Evolutionary conservation across 1,140 invertebrate genomes (phyloP).

Genomic region (Plectus sambesii): DNA sequence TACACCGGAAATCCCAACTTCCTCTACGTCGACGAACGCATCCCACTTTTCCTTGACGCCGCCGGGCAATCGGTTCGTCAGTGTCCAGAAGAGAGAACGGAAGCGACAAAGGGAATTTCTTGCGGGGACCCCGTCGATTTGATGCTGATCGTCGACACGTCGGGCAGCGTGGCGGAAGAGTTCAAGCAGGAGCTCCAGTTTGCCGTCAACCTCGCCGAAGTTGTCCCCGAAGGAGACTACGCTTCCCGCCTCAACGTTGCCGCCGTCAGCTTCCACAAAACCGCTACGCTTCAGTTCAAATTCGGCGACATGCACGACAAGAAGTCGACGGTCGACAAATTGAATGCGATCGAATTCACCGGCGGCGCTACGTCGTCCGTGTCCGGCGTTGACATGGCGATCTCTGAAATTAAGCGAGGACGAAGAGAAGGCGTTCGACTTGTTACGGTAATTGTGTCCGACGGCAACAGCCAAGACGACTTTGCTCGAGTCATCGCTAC

Average conservation of each 20-base stretch:
- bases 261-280: conserved; percentile 11
- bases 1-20: conserved; percentile 20
- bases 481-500: too few species aligned
- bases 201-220: conserved; percentile 27
- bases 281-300: neutral
- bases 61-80: neutral
- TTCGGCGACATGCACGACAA: conserved; percentile 5
- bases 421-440: too few species aligned
- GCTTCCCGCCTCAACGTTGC: conserved; percentile 15
- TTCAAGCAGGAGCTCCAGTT: conserved; percentile 32
- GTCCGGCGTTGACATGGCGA: conserved; percentile 15
- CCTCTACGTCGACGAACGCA: conserved; percentile 27
- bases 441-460: too few species aligned
- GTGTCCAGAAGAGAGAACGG: conserved; percentile 1
- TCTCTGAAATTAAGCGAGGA: conserved; percentile 9
- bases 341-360: conserved; percentile 16
- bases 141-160: conserved; percentile 34
- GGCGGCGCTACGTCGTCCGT: conserved; percentile 21
- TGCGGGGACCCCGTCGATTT: conserved; percentile 25
- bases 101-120: neutral
- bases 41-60: conserved; percentile 10
- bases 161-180: conserved; percentile 29
- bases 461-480: too few species aligned
- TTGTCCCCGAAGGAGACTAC: conserved; percentile 8
- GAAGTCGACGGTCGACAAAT: conserved; percentile 7